Conservation (phyloP, 1,140 invertebrate species). For the Brachystomella parvula region DNA sequence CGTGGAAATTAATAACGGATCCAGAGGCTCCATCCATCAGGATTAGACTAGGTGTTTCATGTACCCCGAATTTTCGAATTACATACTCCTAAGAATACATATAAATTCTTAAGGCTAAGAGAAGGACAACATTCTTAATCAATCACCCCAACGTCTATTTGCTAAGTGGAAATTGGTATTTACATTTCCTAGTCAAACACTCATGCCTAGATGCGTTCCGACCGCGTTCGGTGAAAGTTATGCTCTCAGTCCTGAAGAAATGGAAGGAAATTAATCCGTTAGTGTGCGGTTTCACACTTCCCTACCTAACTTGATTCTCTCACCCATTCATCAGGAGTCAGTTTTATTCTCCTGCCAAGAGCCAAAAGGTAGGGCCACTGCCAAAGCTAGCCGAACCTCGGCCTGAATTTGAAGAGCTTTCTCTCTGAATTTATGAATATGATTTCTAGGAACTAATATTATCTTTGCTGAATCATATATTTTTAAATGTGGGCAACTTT, state of each 20-base stretch:
- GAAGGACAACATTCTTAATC: background rate
- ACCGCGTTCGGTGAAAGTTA: background rate
- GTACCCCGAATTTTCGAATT: conserved; percentile 61
- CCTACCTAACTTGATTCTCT: no score
- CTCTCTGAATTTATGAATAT: no score
- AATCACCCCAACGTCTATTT: background rate
- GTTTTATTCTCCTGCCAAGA: no score
- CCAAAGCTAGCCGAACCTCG: no score
- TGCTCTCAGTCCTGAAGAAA: background rate
- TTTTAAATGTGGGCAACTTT: no score
- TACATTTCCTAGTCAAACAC: background rate
- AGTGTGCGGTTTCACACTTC: no score
- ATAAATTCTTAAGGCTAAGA: conserved; percentile 39
- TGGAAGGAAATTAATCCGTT: background rate
- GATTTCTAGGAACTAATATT: no score
- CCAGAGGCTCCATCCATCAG: conserved; percentile 56
- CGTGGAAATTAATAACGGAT: conserved; percentile 55
- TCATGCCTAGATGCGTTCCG: background rate
- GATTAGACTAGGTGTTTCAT: conserved; percentile 64
- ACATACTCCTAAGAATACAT: conserved; percentile 53
- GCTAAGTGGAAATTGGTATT: background rate
- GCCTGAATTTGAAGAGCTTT: no score
- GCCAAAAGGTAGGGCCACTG: no score
- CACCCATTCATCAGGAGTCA: no score
- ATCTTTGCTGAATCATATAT: no score